Conservation (phyloP, 1,140 invertebrate species). For the Drosophila elegans region DNA sequence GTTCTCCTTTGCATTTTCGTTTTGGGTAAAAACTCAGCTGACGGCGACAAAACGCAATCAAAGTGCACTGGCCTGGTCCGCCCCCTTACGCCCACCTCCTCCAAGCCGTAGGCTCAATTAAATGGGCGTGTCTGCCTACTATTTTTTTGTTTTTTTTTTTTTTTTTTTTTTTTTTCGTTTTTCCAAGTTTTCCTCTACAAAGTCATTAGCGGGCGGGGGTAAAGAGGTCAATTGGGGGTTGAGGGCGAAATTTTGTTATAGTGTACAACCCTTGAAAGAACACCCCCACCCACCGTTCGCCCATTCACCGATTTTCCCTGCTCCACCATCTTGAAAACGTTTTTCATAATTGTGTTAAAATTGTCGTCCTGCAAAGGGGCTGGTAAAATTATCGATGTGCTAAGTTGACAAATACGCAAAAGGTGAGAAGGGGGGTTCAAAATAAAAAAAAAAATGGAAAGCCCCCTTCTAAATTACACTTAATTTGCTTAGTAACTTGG, state of each 20-base stretch:
- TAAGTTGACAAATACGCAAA: conserved; percentile 75
- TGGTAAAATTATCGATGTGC: conserved; percentile 68
- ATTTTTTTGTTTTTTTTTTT: conserved; percentile 8
- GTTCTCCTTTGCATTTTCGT: conserved; percentile 1
- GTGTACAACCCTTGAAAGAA: neutral
- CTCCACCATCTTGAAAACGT: conserved; percentile 57
- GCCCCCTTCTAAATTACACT: conserved; percentile 12
- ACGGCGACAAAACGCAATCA: conserved; percentile 65
- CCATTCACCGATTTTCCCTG: neutral
- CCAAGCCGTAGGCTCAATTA: conserved; percentile 56
- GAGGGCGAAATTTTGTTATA: conserved; percentile 3
- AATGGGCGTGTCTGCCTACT: conserved; percentile 56
- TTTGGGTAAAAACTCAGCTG: conserved; percentile 76
- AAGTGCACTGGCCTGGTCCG: conserved; percentile 67
- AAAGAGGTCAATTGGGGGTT: conserved; percentile 2
- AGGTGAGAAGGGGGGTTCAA: neutral
- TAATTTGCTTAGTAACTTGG: conserved; percentile 31
- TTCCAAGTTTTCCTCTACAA: conserved; percentile 22
- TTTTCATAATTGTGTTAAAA: conserved; percentile 76
- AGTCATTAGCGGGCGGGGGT: conserved; percentile 19
- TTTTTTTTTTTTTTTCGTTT: conserved; percentile 14
- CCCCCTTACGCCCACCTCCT: neutral
- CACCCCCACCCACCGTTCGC: neutral
- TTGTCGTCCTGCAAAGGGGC: conserved; percentile 35
- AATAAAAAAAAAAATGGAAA: conserved; percentile 5